Evolutionary conservation across 2,113 vertebrate genomes (phyloP), one percentile per base, ranked within the genome.

Genomic region (Anguilla rostrata): DNA sequence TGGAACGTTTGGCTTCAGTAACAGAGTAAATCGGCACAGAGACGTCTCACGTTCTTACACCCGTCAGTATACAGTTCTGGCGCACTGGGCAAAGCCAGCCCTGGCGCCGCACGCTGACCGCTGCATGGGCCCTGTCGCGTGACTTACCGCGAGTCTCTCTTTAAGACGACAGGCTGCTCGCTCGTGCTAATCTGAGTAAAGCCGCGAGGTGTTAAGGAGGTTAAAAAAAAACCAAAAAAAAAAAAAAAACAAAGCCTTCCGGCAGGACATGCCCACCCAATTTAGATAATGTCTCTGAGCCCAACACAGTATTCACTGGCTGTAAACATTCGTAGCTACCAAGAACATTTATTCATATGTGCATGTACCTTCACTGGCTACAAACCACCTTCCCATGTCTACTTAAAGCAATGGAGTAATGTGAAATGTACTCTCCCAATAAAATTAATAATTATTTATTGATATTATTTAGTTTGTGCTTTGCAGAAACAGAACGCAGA

Each of bases 261-360:
- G 2, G 53, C 53, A 22, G 16, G 39, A 63, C 20, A 56, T 11
- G 15, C 56, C 18, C n/a, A 11, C 53, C 29, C 39, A 84, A 84
- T 83, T 83, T 78, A 53, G 90, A 89, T 89, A 90, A 82, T 53
- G 56, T 60, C 66, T 66, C 12, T 20, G 39, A 81, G 39, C 39
- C 18, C 60, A 66, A 20, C 22, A 20, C 20, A 0, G 60, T 66
- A 26, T 66, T 66, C 26, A 66, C 60, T 22, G 60, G 18, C 60
- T 66, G 60, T 26, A 22, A 20, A 66, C 8, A 3, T 71, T 71
- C 26, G 5, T 1, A 22, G 26, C 4, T 71, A 20, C 63, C 63
- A 71, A n/a, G 63, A n/a, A 71, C 63, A 71, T 2, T 46, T 46
- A 46, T 46, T 8, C 43, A 46, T 46, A 46, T 46, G 8, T 46